These are phyloP conservation scores for Ecliptopera silaceata DNA, from an alignment of 2,888 invertebrate genomes.

Conservation along the genomic window DNA sequence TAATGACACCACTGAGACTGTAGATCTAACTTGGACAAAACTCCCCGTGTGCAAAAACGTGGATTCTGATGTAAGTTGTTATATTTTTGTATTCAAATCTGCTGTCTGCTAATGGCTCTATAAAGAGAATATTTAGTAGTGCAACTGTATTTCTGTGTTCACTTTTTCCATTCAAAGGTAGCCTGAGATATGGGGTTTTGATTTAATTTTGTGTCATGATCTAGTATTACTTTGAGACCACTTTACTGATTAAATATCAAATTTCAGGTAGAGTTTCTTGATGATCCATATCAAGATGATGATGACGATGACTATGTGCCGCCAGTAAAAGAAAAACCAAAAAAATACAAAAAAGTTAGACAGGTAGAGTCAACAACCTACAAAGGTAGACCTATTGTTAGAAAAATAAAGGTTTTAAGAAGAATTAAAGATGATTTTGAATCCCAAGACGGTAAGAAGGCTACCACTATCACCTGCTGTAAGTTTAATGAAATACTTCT, in stretches of 20 bases:
- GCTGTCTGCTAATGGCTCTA: too few species aligned
- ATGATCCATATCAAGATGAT: constrained; percentile 72
- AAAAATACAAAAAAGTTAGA: constrained; percentile 70
- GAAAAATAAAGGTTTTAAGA: constrained; percentile 67
- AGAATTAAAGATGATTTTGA: constrained; percentile 57
- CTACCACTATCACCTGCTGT: constrained; percentile 78
- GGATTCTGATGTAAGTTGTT: constrained; percentile 64
- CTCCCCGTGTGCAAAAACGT: constrained; percentile 38
- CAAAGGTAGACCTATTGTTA: constrained; percentile 53
- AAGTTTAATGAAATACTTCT: constrained; percentile 44
- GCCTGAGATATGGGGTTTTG: too few species aligned
- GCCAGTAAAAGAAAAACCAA: constrained; percentile 53
- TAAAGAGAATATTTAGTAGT: too few species aligned
- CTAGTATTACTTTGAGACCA: too few species aligned
- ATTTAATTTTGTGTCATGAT: too few species aligned
- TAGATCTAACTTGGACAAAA: constrained; percentile 62
- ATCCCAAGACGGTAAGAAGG: constrained; percentile 51
- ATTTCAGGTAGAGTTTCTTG: constrained; percentile 65
- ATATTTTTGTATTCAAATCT: too few species aligned
- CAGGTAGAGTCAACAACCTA: constrained; percentile 57
- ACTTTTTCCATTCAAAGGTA: too few species aligned
- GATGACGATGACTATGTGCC: constrained; percentile 74
- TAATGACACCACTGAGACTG: constrained; percentile 43
- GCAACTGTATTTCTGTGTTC: too few species aligned
- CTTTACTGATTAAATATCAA: too few species aligned